Conservation (phyloP, 2,888 invertebrate species). For the Acanthosepion lycidas region DNA sequence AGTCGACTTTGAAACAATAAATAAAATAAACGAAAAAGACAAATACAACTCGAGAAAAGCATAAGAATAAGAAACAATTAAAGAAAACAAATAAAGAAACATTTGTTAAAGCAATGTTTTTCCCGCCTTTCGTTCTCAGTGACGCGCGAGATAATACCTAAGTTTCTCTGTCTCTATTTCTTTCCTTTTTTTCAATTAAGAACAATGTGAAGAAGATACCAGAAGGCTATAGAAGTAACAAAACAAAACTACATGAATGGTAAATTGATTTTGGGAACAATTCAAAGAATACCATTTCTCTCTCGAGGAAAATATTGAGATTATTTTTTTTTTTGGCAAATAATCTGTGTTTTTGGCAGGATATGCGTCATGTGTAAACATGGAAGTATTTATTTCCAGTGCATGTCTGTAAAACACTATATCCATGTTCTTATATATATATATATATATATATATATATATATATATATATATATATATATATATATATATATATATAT, state of each 20-base stretch:
- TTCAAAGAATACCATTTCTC: slow-evolving; percentile 21
- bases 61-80: too few species aligned
- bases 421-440: not conserved
- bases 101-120: not conserved
- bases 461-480: not conserved
- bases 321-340: not conserved
- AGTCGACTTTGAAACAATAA: too few species aligned
- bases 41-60: too few species aligned
- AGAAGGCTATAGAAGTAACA: not conserved
- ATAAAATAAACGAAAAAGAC: too few species aligned
- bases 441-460: not conserved
- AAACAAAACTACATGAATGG: not conserved
- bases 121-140: not conserved
- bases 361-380: slow-evolving; percentile 4
- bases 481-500: too few species aligned
- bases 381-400: not conserved
- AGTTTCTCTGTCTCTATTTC: not conserved
- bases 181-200: slow-evolving; percentile 13
- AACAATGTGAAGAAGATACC: not conserved
- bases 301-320: not conserved
- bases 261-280: slow-evolving; percentile 33
- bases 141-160: slow-evolving; percentile 20
- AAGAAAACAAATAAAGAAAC: too few species aligned
- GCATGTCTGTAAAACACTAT: not conserved
- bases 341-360: slow-evolving; percentile 33